Conservation (phyloP, 2,797 vertebrate genomes). For the Eupleurogrammus muticus region DNA sequence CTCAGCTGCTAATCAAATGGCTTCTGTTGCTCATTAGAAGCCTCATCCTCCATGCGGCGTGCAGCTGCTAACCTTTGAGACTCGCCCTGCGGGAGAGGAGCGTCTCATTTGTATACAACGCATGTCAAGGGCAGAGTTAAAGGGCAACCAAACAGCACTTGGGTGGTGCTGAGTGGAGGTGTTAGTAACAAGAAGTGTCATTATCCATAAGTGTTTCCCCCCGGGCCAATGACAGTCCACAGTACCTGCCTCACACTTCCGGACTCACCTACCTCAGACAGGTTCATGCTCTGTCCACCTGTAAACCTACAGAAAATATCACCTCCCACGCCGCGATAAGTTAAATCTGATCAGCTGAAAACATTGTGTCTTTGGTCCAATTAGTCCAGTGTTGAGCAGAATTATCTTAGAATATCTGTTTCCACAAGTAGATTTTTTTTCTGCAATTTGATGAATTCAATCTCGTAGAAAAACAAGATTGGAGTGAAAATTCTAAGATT, state of each 20-base stretch:
- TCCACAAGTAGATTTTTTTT: too few species aligned
- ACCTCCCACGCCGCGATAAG: too few species aligned
- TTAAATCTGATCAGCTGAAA: too few species aligned
- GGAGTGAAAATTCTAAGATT: too few species aligned
- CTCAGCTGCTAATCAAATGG: conserved; percentile 52
- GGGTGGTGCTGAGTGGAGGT: conserved; percentile 3
- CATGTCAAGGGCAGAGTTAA: conserved; percentile 58
- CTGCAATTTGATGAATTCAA: too few species aligned
- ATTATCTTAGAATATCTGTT: too few species aligned
- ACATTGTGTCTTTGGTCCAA: too few species aligned
- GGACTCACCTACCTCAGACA: conserved; percentile 1
- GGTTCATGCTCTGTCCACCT: too few species aligned
- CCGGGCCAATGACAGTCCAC: conserved; percentile 11
- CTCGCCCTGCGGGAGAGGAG: conserved; percentile 43
- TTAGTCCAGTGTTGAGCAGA: too few species aligned
- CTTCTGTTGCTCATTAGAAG: conserved; percentile 63
- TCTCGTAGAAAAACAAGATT: too few species aligned
- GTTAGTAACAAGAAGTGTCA: conserved; percentile 59
- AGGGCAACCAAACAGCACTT: conserved; percentile 59
- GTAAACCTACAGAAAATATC: too few species aligned
- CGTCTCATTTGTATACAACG: conserved; percentile 68
- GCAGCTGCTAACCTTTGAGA: conserved; percentile 70
- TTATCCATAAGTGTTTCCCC: conserved; percentile 41
- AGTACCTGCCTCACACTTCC: neutral
- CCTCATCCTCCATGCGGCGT: conserved; percentile 64